Evolutionary conservation across 2,113 vertebrate species (phyloP).

Genomic region (Aramus guarauna): DNA sequence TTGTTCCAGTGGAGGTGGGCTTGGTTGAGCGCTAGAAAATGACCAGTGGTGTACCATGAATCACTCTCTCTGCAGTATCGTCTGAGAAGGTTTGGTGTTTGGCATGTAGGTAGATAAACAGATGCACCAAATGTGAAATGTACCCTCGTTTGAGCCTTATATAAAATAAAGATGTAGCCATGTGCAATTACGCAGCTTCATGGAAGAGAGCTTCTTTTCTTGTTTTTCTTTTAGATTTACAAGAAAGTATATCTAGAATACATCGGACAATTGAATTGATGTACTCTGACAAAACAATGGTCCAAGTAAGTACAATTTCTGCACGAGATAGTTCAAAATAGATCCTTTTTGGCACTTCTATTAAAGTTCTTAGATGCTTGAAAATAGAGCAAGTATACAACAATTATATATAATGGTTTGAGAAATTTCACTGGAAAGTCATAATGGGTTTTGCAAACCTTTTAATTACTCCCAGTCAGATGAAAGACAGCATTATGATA

Average conservation of each 20-base stretch:
- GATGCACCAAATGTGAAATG: background rate
- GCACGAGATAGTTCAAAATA: background rate
- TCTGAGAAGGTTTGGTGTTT: background rate
- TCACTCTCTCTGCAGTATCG: background rate
- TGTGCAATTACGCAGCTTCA: background rate
- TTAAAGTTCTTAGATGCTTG: background rate
- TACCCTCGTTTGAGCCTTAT: background rate
- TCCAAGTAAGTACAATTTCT: slow-evolving; percentile 83
- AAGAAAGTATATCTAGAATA: slow-evolving; percentile 95
- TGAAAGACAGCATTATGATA: accelerated
- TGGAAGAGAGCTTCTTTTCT: background rate
- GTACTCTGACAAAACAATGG: slow-evolving; percentile 98
- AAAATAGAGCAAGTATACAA: background rate
- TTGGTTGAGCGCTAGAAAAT: background rate
- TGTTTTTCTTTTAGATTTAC: slow-evolving; percentile 81
- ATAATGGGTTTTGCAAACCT: background rate
- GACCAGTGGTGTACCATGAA: accelerated
- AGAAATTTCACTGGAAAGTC: background rate
- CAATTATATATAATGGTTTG: background rate
- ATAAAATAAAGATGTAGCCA: background rate
- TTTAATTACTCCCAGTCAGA: background rate
- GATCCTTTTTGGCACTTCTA: background rate
- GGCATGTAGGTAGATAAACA: background rate
- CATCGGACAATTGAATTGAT: slow-evolving; percentile 96
- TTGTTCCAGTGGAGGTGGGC: background rate